Conservation (phyloP, 2,113 vertebrate genomes). For the Zeus faber region DNA sequence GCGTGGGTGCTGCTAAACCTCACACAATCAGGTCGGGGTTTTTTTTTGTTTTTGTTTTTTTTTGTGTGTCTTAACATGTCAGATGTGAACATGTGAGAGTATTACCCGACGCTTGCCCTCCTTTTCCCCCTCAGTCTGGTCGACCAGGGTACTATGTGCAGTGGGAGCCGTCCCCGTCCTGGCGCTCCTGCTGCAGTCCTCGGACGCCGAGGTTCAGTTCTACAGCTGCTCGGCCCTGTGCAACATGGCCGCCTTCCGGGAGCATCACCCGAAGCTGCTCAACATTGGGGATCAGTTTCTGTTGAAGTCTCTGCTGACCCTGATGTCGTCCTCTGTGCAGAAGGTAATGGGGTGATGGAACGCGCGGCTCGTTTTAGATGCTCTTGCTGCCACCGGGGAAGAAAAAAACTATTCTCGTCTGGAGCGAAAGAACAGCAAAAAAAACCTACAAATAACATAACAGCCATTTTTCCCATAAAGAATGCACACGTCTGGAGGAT, state of each 20-base stretch:
- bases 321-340: conserved; percentile 74
- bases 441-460: no score
- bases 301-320: conserved; percentile 70
- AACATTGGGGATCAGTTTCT: conserved; percentile 62
- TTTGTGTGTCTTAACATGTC: not conserved
- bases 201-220: conserved; percentile 79
- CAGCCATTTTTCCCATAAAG: no score
- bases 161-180: conserved; percentile 77
- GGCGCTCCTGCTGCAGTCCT: conserved; percentile 74
- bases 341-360: conserved; percentile 66
- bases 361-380: no score
- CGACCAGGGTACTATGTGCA: conserved; percentile 67
- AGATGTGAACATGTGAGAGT: no score
- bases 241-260: conserved; percentile 66
- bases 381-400: no score
- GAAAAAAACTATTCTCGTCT: no score
- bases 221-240: conserved; percentile 80
- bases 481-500: no score
- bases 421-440: no score
- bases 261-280: conserved; percentile 70
- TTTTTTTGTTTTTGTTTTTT: not conserved
- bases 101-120: no score
- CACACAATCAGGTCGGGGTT: conserved; percentile 74
- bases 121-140: conserved; percentile 61
- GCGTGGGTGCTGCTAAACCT: conserved; percentile 79